Evolutionary conservation across 2,797 vertebrate species (phyloP), one percentile per base, ranked within the genome.

Genomic region (Propithecus deckenii): DNA sequence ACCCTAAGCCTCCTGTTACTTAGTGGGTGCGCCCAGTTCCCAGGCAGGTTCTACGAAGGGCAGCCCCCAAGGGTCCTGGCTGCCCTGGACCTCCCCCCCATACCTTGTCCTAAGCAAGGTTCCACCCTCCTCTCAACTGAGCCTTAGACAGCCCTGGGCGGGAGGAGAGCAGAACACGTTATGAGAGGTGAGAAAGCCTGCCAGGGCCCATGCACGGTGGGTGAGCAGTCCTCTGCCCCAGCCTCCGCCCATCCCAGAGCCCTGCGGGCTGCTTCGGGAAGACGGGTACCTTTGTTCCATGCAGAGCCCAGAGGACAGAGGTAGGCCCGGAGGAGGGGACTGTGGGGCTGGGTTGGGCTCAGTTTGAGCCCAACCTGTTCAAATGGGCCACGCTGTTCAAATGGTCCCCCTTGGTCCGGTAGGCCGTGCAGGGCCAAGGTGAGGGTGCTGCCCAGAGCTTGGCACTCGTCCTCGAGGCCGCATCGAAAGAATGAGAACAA

Each of bases 191-290:
- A n/a, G 9, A 13, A 38, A 46, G 63, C 20, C 48, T 50, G n/a
- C 43, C 22, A 13, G 17, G 79, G 35, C 18, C 38, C 61, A 52
- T 32, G 59, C 1, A 0, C 41, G 41, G 32, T 43, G 35, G 7
- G 23, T 15, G 41, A 35, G 30, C 4, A 0, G 0, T n/a, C 35
- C 46, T 46, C 32, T 1, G 5, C 35, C 35, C 30, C 5, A 1
- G 30, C 52, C 69, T 75, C 43, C 5, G 7, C 6, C 55, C 6
- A 1, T 30, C 55, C 61, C 74, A 63, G 41, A 59, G 32, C 41
- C 89, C 59, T 32, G 50, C 25, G 25, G 41, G 48, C 91, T 20
- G 32, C 20, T 17, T 35, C 4, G 1, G 22, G 59, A 86, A 67
- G n/a, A 35, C 10, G 0, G 35, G 50, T 15, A 7, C 7, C 75